phyloP scores from a whole-genome alignment of 2,797 vertebrate genomes.

The Tarsius wallacei region DNA sequence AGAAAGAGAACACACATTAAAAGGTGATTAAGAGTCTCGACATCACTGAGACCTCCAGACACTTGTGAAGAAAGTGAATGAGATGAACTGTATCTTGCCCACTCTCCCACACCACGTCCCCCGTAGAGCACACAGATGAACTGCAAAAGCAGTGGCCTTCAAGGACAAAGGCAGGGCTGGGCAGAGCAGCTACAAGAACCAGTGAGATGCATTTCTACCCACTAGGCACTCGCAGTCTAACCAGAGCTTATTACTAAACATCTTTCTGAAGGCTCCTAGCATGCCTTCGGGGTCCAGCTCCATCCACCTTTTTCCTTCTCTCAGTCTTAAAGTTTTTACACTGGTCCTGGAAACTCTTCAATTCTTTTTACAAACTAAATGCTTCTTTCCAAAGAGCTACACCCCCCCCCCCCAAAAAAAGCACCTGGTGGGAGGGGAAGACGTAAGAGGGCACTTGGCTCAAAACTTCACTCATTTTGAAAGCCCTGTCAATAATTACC shows the following conservation, averaged over 20 bases:
- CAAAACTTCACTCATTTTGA: slow-evolving; percentile 4
- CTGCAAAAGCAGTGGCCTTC: not conserved
- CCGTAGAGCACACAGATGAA: not conserved
- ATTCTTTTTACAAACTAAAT: not conserved
- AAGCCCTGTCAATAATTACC: slow-evolving; percentile 26
- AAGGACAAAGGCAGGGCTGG: not conserved
- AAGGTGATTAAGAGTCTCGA: not conserved
- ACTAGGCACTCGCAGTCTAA: not conserved
- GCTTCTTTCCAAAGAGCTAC: not conserved
- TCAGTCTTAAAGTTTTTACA: not conserved
- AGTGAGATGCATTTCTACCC: not conserved
- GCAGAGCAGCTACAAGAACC: not conserved
- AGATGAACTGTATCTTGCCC: not conserved
- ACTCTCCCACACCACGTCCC: not conserved
- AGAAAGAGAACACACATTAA: not conserved
- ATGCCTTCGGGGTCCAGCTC: not conserved
- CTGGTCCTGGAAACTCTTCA: not conserved
- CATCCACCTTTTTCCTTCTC: not conserved
- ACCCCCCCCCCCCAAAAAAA: not conserved
- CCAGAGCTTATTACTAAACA: not conserved
- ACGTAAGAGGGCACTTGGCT: not conserved
- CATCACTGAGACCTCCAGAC: not conserved
- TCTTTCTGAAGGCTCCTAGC: not conserved
- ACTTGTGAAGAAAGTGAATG: not conserved
- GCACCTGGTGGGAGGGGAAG: too few species aligned